A percentile compares a stretch with the other conserved stretches of the same genome.
These are phyloP conservation scores for Linyphia triangularis DNA, from an alignment of 2,888 invertebrate genomes.

Conservation along the genomic window DNA sequence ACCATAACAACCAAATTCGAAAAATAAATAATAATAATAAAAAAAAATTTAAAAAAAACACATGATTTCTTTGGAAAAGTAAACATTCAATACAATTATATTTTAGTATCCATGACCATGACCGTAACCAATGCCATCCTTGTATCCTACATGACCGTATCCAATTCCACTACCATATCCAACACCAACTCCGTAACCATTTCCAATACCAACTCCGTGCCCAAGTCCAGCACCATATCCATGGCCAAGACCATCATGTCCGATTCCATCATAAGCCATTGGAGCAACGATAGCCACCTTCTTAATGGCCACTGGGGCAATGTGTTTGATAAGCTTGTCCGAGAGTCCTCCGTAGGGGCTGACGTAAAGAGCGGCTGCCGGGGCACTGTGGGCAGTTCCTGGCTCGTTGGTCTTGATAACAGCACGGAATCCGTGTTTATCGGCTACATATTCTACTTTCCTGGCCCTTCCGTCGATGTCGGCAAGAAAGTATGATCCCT, in stretches of 20 bases:
- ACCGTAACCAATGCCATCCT: too few relatives aligned
- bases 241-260: neutral
- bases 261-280: neutral
- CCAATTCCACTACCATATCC: constrained; percentile 10
- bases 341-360: constrained; percentile 32
- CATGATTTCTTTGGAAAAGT: too few relatives aligned
- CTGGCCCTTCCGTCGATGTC: constrained; percentile 42
- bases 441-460: constrained; percentile 37
- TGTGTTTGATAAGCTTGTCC: neutral
- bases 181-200: constrained; percentile 1
- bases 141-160: neutral
- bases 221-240: constrained; percentile 14
- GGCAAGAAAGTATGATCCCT: constrained; percentile 25
- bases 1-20: too few relatives aligned
- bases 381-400: constrained; percentile 59
- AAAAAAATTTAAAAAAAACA: too few relatives aligned
- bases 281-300: neutral
- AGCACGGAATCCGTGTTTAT: constrained; percentile 35
- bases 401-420: constrained; percentile 66
- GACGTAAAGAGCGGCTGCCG: constrained; percentile 46
- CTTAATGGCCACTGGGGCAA: constrained; percentile 1
- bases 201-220: neutral
- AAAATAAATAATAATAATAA: too few relatives aligned
- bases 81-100: too few relatives aligned
- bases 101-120: too few relatives aligned